Conservation (phyloP, 2,888 invertebrate species). For the Leptura quadrifasciata region DNA sequence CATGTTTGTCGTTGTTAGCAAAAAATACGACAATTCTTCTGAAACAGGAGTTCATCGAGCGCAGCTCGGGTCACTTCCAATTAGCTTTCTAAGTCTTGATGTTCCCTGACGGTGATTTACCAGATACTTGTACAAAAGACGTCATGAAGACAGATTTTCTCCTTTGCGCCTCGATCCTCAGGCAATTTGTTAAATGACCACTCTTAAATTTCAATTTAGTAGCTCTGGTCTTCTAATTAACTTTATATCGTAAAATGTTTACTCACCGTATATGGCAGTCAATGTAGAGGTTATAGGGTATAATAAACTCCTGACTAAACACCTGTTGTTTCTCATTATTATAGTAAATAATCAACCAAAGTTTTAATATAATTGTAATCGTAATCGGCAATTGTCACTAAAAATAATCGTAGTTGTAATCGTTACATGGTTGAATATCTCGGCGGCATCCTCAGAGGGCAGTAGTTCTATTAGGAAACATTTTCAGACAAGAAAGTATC, state of each 20-base stretch:
- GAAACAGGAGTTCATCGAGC: conserved; percentile 27
- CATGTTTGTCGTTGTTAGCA: conserved; percentile 33
- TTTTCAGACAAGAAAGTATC: too few relatives aligned
- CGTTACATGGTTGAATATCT: too few relatives aligned
- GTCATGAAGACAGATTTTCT: conserved; percentile 30
- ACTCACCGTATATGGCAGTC: background rate
- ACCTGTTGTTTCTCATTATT: too few relatives aligned
- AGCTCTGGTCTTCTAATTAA: conserved; percentile 3
- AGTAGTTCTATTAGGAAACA: too few relatives aligned
- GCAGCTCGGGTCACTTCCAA: conserved; percentile 36
- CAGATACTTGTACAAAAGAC: conserved; percentile 33
- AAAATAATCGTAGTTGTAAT: too few relatives aligned
- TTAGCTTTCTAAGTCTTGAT: conserved; percentile 33
- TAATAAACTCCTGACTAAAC: too few relatives aligned
- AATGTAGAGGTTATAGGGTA: background rate
- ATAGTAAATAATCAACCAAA: too few relatives aligned
- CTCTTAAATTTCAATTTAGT: conserved; percentile 31
- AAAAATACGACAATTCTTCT: conserved; percentile 30
- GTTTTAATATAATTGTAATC: too few relatives aligned
- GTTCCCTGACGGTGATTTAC: conserved; percentile 40
- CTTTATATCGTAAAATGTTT: conserved; percentile 10
- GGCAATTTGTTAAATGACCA: conserved; percentile 20
- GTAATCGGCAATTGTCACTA: too few relatives aligned
- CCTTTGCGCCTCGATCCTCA: conserved; percentile 2
- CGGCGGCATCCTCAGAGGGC: too few relatives aligned